Evolutionary conservation across 2,113 vertebrate species (phyloP).

Genomic region (Atrichornis clamosus): DNA sequence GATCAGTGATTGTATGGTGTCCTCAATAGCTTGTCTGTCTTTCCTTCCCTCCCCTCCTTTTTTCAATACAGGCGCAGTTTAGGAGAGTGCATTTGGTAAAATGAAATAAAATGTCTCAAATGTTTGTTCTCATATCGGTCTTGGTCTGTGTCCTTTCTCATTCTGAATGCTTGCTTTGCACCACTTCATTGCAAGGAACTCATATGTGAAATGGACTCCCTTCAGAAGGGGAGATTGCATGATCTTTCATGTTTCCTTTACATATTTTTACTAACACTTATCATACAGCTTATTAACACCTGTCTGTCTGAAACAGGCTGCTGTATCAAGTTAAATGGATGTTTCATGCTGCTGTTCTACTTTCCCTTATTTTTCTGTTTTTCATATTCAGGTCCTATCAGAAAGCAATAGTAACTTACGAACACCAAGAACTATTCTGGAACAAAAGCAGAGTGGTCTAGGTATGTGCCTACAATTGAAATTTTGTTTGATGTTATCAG

Average conservation of each 20-base stretch:
- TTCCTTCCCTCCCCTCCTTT: conserved; percentile 66
- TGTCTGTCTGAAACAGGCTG: conserved; percentile 79
- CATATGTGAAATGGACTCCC: conserved; percentile 79
- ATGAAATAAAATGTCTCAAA: conserved; percentile 71
- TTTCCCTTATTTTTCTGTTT: conserved; percentile 68
- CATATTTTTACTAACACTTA: conserved; percentile 82
- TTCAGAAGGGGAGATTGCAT: conserved; percentile 84
- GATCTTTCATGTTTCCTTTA: conserved; percentile 73
- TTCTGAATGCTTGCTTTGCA: conserved; percentile 79
- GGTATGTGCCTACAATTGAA: conserved; percentile 75
- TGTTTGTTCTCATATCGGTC: conserved; percentile 72
- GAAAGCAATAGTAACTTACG: conserved; percentile 81
- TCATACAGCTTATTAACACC: conserved; percentile 86
- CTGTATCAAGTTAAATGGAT: conserved; percentile 70
- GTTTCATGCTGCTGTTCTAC: conserved; percentile 11
- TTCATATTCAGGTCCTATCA: conserved; percentile 78
- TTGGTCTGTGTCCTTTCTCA: conserved; percentile 73
- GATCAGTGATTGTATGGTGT: conserved; percentile 75
- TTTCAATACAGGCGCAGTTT: conserved; percentile 81
- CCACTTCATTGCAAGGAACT: conserved; percentile 79
- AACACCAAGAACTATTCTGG: conserved; percentile 79
- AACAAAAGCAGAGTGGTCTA: conserved; percentile 84
- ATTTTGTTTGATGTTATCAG: background rate
- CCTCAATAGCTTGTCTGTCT: conserved; percentile 73
- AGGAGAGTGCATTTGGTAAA: conserved; percentile 77